A percentile compares a stretch with the other conserved stretches of the same genome.
These are phyloP conservation scores for Leucoma salicis DNA, from an alignment of 2,888 invertebrate species.

Conservation along the genomic window DNA sequence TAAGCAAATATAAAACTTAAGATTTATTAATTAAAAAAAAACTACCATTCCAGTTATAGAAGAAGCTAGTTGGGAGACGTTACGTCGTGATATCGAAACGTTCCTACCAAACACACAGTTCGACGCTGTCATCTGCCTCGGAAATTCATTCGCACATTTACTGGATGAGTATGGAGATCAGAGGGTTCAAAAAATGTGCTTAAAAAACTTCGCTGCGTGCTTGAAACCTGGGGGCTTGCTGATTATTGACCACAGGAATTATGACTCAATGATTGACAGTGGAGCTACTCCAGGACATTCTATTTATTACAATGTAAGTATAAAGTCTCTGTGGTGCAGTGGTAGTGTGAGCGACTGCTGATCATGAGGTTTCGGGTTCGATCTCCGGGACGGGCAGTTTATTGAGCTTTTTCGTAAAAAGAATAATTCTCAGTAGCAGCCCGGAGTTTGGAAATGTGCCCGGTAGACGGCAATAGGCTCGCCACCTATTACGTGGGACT, in stretches of 20 bases:
- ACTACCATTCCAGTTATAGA: conserved; percentile 87
- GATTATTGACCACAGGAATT: conserved; percentile 94
- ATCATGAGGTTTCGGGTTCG: no score
- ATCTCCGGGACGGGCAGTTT: background rate
- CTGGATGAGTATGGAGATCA: conserved; percentile 91
- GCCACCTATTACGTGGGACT: no score
- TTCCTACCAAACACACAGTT: conserved; percentile 85
- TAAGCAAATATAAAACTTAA: no score
- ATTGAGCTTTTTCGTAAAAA: no score
- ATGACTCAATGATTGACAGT: conserved; percentile 89
- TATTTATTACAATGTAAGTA: conserved; percentile 93
- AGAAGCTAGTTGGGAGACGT: conserved; percentile 94
- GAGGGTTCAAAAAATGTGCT: conserved; percentile 88
- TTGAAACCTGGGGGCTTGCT: conserved; percentile 92
- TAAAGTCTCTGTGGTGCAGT: background rate
- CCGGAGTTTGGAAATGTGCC: no score
- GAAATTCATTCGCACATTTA: conserved; percentile 95
- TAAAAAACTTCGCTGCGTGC: conserved; percentile 90
- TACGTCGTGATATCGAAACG: conserved; percentile 87
- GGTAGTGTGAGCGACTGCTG: no score
- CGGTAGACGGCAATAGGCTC: no score
- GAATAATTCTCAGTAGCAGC: no score
- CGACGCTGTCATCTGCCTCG: conserved; percentile 94
- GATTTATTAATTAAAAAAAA: background rate
- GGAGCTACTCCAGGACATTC: conserved; percentile 91